Conservation (phyloP, 2,797 vertebrate genomes). For the Discoglossus pictus region DNA sequence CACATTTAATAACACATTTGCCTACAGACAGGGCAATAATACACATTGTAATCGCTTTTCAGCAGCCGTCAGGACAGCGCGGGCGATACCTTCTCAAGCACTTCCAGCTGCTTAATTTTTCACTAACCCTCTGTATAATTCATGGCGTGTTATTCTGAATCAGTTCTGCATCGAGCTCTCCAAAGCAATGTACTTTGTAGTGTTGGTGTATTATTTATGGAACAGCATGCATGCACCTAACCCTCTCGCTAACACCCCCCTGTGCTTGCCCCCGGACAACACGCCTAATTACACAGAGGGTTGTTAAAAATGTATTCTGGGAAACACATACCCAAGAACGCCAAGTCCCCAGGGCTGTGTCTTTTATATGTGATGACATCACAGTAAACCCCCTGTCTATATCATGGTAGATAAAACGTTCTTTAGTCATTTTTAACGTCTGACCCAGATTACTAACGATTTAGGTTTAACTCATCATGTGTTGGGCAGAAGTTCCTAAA, state of each 20-base stretch:
- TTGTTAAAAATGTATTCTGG: conserved; percentile 58
- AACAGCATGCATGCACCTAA: conserved; percentile 73
- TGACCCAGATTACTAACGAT: no score
- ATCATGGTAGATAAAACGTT: no score
- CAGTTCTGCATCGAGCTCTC: conserved; percentile 77
- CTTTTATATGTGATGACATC: conserved; percentile 10
- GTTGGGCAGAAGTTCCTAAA: no score
- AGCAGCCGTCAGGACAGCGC: conserved; percentile 73
- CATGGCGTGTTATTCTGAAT: conserved; percentile 84
- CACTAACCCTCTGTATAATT: conserved; percentile 92
- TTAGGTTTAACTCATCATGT: no score
- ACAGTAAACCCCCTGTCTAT: background rate
- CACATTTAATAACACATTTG: conserved; percentile 80
- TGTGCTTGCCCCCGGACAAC: conserved; percentile 45
- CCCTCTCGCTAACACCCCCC: conserved; percentile 44
- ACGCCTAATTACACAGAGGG: conserved; percentile 49
- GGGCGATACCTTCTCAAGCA: conserved; percentile 81
- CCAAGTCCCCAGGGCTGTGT: background rate
- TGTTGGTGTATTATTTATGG: conserved; percentile 89
- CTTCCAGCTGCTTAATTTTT: conserved; percentile 88
- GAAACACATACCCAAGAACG: conserved; percentile 1
- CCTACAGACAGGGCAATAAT: conserved; percentile 79
- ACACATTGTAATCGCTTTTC: conserved; percentile 80
- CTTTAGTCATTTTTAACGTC: no score
- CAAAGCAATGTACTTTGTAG: conserved; percentile 80